A percentile compares a stretch with the other conserved stretches of the same genome.
Evolutionary conservation across 2,113 vertebrate genomes (phyloP).

Genomic region (Lepus europaeus): DNA sequence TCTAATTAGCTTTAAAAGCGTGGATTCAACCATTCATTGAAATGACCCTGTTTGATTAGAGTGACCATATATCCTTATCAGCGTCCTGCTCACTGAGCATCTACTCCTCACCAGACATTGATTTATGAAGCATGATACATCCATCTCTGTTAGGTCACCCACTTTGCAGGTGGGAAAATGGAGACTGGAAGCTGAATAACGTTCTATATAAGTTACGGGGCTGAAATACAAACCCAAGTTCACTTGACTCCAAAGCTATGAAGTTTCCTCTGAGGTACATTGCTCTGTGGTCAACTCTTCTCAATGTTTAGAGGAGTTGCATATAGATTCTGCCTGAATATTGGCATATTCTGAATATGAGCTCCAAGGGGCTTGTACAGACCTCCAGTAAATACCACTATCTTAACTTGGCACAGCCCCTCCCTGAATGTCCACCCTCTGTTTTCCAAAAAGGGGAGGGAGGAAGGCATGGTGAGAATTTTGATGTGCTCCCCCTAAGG

Average conservation of each 20-base stretch:
- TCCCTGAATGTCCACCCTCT: neutral
- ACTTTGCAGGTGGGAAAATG: neutral
- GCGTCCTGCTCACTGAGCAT: neutral
- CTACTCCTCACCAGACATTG: neutral
- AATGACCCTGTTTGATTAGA: neutral
- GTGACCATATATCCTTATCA: neutral
- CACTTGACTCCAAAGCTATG: neutral
- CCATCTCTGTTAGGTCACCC: neutral
- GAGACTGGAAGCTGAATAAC: neutral
- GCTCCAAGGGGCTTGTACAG: neutral
- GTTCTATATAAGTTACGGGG: neutral
- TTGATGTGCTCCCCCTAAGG: neutral
- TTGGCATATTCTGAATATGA: slow-evolving; percentile 27
- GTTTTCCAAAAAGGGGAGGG: neutral
- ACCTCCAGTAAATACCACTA: neutral
- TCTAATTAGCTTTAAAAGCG: slow-evolving; percentile 29
- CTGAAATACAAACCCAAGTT: neutral
- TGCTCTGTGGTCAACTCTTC: neutral
- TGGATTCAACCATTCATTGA: neutral
- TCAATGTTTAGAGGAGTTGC: neutral
- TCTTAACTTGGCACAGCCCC: neutral
- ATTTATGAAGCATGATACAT: neutral
- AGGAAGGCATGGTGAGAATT: neutral
- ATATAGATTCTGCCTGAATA: neutral
- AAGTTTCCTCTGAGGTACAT: neutral